These are phyloP conservation scores for Eupeodes latifasciatus DNA, from an alignment of 2,888 invertebrate genomes.

Conservation along the genomic window DNA sequence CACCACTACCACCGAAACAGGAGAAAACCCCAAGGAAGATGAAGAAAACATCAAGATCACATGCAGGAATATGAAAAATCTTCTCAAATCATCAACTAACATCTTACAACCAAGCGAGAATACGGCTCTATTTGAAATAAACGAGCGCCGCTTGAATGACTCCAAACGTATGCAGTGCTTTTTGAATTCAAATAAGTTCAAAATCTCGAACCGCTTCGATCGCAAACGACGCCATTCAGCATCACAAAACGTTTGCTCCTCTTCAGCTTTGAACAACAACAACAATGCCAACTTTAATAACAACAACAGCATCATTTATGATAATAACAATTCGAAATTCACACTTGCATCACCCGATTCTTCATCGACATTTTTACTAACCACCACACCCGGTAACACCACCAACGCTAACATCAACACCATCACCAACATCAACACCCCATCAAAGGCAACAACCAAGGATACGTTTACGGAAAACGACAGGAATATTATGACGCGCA, in stretches of 20 bases:
- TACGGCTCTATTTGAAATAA: constrained; percentile 61
- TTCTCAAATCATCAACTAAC: constrained; percentile 55
- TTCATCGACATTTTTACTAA: constrained; percentile 26
- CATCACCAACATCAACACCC: constrained; percentile 14
- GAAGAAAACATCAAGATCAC: constrained; percentile 62
- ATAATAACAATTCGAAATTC: constrained; percentile 76
- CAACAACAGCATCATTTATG: constrained; percentile 77
- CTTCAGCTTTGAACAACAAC: constrained; percentile 57
- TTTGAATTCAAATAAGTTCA: constrained; percentile 76
- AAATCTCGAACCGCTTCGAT: constrained; percentile 82
- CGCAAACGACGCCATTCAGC: constrained; percentile 87
- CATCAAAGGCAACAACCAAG: constrained; percentile 63
- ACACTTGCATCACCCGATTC: constrained; percentile 48
- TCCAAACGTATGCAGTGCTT: constrained; percentile 77
- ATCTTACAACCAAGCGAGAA: constrained; percentile 32
- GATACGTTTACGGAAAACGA: constrained; percentile 63
- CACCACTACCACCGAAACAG: not conserved
- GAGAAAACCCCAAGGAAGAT: not conserved
- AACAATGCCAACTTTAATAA: constrained; percentile 76
- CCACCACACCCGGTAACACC: constrained; percentile 10
- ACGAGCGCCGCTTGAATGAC: constrained; percentile 62
- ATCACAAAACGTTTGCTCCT: constrained; percentile 80
- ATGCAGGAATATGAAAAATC: constrained; percentile 68
- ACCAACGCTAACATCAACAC: constrained; percentile 29
- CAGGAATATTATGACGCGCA: constrained; percentile 54